Conservation (phyloP, 1,140 invertebrate genomes). For the Euwallacea fornicatus region DNA sequence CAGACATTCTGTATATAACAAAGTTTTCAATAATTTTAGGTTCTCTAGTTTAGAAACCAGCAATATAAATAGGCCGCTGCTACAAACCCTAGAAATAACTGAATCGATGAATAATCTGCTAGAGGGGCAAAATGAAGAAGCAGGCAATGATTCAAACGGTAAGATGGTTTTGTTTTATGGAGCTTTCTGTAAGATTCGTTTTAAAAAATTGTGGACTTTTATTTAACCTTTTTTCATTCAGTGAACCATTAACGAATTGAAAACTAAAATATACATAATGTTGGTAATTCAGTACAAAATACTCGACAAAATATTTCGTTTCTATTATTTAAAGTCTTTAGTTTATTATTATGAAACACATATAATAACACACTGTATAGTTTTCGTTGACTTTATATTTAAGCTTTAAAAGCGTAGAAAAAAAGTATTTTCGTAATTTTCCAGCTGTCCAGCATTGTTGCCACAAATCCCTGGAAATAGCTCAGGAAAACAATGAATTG, state of each 20-base stretch:
- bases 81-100: slow-evolving; percentile 58
- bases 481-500: slow-evolving; percentile 61
- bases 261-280: no score
- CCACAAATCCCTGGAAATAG: slow-evolving; percentile 55
- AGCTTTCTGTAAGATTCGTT: no score
- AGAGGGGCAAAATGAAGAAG: slow-evolving; percentile 53
- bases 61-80: slow-evolving; percentile 53
- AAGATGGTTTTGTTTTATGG: not conserved
- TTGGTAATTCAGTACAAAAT: no score
- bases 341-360: no score
- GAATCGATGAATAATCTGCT: slow-evolving; percentile 61
- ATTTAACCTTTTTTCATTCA: no score
- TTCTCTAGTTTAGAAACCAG: slow-evolving; percentile 60
- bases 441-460: slow-evolving; percentile 46
- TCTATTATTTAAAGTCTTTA: no score
- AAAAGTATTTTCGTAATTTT: slow-evolving; percentile 8
- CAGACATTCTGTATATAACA: not conserved
- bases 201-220: no score
- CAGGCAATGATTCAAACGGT: slow-evolving; percentile 5
- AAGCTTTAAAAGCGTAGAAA: not conserved
- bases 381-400: no score
- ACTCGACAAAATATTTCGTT: no score
- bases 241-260: no score
- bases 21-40: slow-evolving; percentile 8
- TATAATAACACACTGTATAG: no score